phyloP scores from a whole-genome alignment of 2,888 invertebrate species.

The Sipha maydis region DNA sequence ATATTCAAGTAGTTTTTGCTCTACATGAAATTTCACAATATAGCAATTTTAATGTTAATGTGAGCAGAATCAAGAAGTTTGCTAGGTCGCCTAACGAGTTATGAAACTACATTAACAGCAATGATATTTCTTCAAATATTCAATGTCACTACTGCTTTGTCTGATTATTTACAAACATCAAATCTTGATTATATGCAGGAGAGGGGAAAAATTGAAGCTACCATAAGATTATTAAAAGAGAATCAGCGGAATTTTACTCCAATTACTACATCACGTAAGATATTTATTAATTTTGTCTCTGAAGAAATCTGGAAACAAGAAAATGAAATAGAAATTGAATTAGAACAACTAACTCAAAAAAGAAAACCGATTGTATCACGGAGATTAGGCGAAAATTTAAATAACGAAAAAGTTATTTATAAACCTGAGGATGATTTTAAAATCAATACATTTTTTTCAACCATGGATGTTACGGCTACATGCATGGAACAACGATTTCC shows the following conservation, averaged over 20 bases:
- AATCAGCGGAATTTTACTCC: neutral
- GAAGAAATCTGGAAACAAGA: neutral
- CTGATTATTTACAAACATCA: slow-evolving; percentile 40
- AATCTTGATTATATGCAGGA: slow-evolving; percentile 38
- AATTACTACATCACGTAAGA: neutral
- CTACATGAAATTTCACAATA: slow-evolving; percentile 20
- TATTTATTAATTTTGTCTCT: slow-evolving; percentile 9
- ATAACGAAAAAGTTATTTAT: too few relatives aligned
- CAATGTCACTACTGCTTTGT: slow-evolving; percentile 34
- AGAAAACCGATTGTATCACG: neutral
- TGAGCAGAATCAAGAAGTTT: slow-evolving; percentile 30
- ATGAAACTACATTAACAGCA: slow-evolving; percentile 42
- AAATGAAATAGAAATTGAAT: too few relatives aligned
- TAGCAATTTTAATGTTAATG: neutral
- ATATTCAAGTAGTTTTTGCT: slow-evolving; percentile 24
- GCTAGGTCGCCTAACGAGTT: neutral
- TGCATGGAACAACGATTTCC: neutral
- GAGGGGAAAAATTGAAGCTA: slow-evolving; percentile 1
- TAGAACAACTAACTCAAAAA: neutral
- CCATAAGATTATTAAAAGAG: neutral
- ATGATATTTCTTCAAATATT: slow-evolving; percentile 42
- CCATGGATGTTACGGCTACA: neutral
- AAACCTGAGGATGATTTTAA: too few relatives aligned
- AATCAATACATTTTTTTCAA: neutral
- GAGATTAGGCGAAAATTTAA: neutral